A percentile compares a stretch with the other conserved stretches of the same genome.
Conservation (phyloP, 2,113 vertebrate species). For the Atractosteus spatula region DNA sequence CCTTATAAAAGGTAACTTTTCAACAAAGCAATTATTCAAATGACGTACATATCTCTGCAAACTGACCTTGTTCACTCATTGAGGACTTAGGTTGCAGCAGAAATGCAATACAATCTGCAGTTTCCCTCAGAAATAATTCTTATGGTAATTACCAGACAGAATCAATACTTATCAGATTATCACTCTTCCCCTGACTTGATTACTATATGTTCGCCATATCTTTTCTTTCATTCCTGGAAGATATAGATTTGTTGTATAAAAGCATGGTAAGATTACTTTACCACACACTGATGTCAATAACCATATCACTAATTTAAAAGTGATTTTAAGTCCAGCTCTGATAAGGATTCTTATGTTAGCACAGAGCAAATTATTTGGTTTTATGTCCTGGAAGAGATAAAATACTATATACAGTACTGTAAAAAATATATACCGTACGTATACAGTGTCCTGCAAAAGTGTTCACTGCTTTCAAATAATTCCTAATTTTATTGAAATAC, state of each 20-base stretch:
- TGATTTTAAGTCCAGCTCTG: too few species aligned
- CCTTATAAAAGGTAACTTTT: too few species aligned
- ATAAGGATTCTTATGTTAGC: too few species aligned
- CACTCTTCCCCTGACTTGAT: slow-evolving; percentile 19
- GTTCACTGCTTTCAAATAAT: too few species aligned
- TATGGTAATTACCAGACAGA: slow-evolving; percentile 45
- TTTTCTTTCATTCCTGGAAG: background rate
- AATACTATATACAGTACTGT: too few species aligned
- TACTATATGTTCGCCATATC: slow-evolving; percentile 22
- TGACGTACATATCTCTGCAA: slow-evolving; percentile 30
- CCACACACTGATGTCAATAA: background rate
- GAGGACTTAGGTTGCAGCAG: slow-evolving; percentile 38
- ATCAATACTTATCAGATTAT: slow-evolving; percentile 38
- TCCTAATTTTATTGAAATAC: too few species aligned
- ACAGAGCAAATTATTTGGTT: too few species aligned
- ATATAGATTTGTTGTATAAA: slow-evolving; percentile 17
- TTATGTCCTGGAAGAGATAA: too few species aligned
- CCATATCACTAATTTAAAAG: too few species aligned
- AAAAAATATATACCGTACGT: too few species aligned
- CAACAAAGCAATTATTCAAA: slow-evolving; percentile 14
- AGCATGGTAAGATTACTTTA: slow-evolving; percentile 10
- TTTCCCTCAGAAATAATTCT: slow-evolving; percentile 43
- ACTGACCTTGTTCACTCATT: slow-evolving; percentile 40
- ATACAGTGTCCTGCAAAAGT: too few species aligned
- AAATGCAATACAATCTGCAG: slow-evolving; percentile 46